Evolutionary conservation across 2,888 invertebrate species (phyloP).

Genomic region (Exephanes ischioxanthus): DNA sequence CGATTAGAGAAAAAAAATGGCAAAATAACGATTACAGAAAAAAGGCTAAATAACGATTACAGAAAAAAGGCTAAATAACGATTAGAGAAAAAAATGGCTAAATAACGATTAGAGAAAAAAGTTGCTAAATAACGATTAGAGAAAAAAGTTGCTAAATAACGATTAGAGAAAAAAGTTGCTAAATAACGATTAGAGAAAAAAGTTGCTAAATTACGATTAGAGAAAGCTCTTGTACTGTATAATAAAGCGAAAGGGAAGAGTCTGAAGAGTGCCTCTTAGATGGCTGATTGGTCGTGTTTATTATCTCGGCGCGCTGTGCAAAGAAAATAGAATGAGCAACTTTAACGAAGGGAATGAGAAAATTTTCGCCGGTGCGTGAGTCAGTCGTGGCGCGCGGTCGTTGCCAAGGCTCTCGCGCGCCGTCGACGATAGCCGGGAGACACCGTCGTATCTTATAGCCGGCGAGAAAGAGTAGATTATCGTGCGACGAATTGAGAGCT

Average conservation of each 20-base stretch:
- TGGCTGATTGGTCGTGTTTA: conserved; percentile 40
- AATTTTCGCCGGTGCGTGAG: conserved; percentile 64
- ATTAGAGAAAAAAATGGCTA: no score
- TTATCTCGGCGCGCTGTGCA: conserved; percentile 27
- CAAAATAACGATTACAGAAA: no score
- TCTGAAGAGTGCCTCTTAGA: conserved; percentile 29
- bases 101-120: neutral
- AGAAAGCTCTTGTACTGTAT: neutral
- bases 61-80: no score
- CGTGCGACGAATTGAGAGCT: conserved; percentile 64
- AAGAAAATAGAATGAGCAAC: conserved; percentile 58
- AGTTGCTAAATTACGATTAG: neutral
- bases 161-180: neutral
- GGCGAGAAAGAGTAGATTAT: conserved; percentile 56
- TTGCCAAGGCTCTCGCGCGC: conserved; percentile 34
- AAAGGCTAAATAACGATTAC: no score
- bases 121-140: neutral
- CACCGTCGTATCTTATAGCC: conserved; percentile 30
- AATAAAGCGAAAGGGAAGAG: conserved; percentile 6
- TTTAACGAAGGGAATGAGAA: conserved; percentile 69
- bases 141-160: neutral
- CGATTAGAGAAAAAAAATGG: no score
- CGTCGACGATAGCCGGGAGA: conserved; percentile 17
- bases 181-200: neutral
- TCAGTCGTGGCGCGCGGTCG: conserved; percentile 59